Percentiles rank a stretch among this genome's conserved stretches.
Conservation (phyloP, 30 jellyfish, hydroid and myxozoan genomes). For the Turritopsis dohrnii region DNA sequence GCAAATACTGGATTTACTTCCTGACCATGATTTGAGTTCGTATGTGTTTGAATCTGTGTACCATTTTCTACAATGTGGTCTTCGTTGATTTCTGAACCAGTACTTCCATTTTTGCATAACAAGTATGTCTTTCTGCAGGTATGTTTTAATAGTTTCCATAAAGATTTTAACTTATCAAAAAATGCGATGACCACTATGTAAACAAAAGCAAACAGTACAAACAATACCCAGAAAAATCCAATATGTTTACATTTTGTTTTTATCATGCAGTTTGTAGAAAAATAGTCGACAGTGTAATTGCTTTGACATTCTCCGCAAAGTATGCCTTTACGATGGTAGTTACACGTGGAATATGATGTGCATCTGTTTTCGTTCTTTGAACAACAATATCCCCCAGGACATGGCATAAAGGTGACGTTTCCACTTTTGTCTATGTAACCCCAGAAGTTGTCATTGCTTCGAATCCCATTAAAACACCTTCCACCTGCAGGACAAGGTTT, state of each 20-base stretch:
- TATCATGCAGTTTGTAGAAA: conserved; percentile 13
- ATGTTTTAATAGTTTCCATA: background rate
- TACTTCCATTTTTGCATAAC: background rate
- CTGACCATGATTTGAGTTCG: background rate
- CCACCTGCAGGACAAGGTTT: conserved; percentile 5
- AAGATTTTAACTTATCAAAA: background rate
- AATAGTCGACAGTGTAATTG: conserved; percentile 26
- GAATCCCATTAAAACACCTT: background rate
- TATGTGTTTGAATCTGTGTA: background rate
- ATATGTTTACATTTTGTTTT: conserved; percentile 13
- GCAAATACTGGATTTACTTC: background rate
- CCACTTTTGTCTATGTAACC: background rate
- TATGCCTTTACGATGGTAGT: conserved; percentile 21
- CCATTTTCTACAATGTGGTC: background rate
- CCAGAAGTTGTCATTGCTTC: conserved; percentile 10
- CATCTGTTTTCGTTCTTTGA: conserved; percentile 10
- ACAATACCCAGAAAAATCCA: conserved; percentile 6
- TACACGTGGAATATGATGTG: conserved; percentile 18
- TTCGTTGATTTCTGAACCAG: background rate
- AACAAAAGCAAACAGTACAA: background rate
- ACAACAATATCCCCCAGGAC: conserved; percentile 3
- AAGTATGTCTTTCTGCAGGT: background rate
- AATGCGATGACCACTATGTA: background rate
- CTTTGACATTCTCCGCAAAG: conserved; percentile 29
- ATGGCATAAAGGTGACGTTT: background rate